A percentile compares a stretch with the other conserved stretches of the same genome.
These are phyloP conservation scores for Venustaconcha ellipsiformis DNA, from an alignment of 1,140 invertebrate genomes.

Conservation along the genomic window DNA sequence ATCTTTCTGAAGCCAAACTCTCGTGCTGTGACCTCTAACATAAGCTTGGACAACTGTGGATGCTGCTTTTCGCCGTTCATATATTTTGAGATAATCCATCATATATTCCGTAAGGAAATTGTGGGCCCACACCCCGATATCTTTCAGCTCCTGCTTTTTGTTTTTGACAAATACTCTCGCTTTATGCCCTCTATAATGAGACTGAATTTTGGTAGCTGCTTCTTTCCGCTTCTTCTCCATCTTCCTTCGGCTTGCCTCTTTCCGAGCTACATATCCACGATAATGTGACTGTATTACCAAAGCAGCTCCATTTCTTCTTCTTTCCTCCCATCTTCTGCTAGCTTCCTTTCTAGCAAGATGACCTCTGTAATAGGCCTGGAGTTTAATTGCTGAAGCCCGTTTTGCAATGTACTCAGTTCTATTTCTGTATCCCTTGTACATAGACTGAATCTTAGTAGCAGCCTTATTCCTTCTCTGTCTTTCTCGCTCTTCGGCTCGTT, in stretches of 20 bases:
- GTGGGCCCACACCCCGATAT: slow-evolving; percentile 4
- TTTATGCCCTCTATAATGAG: slow-evolving; percentile 15
- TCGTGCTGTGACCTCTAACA: background rate
- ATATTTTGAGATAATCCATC: background rate
- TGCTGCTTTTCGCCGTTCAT: background rate
- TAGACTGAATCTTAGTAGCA: slow-evolving; percentile 17
- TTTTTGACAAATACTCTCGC: slow-evolving; percentile 4
- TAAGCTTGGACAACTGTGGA: background rate
- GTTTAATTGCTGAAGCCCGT: background rate
- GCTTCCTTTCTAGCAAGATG: slow-evolving; percentile 1
- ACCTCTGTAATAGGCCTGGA: slow-evolving; percentile 10
- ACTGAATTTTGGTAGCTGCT: slow-evolving; percentile 16
- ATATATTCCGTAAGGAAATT: background rate
- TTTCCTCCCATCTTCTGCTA: background rate
- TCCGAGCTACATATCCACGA: background rate
- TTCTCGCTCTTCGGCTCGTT: background rate
- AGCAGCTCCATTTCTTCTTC: background rate
- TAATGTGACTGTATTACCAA: background rate
- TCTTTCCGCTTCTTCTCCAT: slow-evolving; percentile 3
- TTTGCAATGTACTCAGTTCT: slow-evolving; percentile 1
- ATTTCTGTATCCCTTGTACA: slow-evolving; percentile 5
- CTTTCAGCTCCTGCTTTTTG: slow-evolving; percentile 4
- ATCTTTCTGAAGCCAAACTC: background rate
- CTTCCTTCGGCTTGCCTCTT: background rate
- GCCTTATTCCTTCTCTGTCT: slow-evolving; percentile 19